Evolutionary conservation across 2,888 invertebrate genomes (phyloP).

Genomic region (Xanthorhoe spadicearia): DNA sequence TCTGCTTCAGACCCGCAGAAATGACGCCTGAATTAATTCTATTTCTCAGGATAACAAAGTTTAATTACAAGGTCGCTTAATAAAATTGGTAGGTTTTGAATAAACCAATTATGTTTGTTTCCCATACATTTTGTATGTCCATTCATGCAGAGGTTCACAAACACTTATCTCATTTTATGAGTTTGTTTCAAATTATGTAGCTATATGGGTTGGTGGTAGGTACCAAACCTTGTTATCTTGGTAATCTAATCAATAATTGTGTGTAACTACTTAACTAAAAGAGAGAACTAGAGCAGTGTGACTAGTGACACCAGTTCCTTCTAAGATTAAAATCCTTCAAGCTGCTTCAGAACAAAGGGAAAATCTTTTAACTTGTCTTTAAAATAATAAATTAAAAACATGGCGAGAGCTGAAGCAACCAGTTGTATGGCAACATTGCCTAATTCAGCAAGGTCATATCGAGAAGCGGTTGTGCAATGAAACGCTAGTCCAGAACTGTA

Average conservation of each 20-base stretch:
- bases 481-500: conserved; percentile 36
- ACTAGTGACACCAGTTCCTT: no score
- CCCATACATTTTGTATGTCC: not conserved
- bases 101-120: not conserved
- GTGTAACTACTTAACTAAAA: no score
- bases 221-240: not conserved
- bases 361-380: conserved; percentile 9
- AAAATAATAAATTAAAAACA: conserved; percentile 38
- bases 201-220: not conserved
- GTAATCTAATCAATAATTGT: not conserved
- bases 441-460: conserved; percentile 65
- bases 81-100: conserved; percentile 1
- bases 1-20: no score
- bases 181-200: not conserved
- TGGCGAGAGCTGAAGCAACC: conserved; percentile 47
- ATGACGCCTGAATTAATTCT: not conserved
- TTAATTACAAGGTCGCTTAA: not conserved
- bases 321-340: not conserved
- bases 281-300: no score
- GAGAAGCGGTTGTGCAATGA: conserved; percentile 39
- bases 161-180: not conserved
- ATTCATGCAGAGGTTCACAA: not conserved
- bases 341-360: not conserved
- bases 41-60: not conserved
- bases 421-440: conserved; percentile 58